Evolutionary conservation across 2,888 invertebrate species (phyloP), one percentile per base, ranked within the genome.

Genomic region (Orgyia antiqua): DNA sequence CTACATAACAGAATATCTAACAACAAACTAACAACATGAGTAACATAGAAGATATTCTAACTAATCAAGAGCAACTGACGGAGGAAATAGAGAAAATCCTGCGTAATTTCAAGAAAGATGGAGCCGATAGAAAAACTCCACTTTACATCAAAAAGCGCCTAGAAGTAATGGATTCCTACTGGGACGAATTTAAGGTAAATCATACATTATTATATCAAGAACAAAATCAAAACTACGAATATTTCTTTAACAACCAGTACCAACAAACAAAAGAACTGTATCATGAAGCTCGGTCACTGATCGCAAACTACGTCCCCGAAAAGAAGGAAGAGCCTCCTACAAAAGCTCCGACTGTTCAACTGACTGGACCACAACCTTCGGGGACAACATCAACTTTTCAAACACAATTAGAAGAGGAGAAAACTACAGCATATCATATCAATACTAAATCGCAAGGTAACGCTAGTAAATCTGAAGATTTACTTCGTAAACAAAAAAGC

Each of bases 161-260:
- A 18, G 23, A 29, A 9, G 10, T 13, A 8, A 13, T 29, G 11
- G 29, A 29, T 29, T 23, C 9, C 12, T 29, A 15, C 24, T 29
- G 29, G 29, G 10, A 3, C 8, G 23, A 29, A 23, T 20, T 20
- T 20, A 2, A 20, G 20, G 20, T 4, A 8, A 20, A n/a, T n/a
- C 9, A 20, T n/a, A 20, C 20, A 20, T 23, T 28, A 20, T 28
- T 28, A 10, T 28, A 28, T 21, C 28, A 28, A 21, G 20, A 21
- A 21, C 21, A 13, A 21, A 13, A 20, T 1, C 28, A n/a, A 13
- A 21, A 28, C 19, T 27, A 27, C 11, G 4, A 10, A 27, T 27
- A 27, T 20, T 27, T 27, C 7, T 18, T 19, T 27, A 20, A 27
- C 11, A 27, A 27, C 20, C 27, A 27, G n/a, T 27, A 27, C 11